Evolutionary conservation across 2,888 invertebrate genomes (phyloP), one percentile per base, ranked within the genome.

Genomic region (Elegia similella): DNA sequence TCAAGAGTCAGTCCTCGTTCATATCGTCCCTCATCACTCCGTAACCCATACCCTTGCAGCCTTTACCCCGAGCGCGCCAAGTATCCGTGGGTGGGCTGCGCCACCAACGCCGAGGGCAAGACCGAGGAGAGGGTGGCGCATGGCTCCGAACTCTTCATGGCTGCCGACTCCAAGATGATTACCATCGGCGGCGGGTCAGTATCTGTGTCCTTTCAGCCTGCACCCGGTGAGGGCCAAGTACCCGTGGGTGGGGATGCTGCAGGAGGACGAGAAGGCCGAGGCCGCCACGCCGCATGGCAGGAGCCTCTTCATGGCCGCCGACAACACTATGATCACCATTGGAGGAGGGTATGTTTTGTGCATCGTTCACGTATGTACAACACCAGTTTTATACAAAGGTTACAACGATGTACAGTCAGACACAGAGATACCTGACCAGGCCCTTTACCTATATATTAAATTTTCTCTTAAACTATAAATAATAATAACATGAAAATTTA

Each of bases 151-250:
- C 93, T 98, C 42, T 99, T 98, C 89, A 98, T 98, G 97, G 98
- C 98, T 38, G 98, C 98, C 17, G 98, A 98, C 92, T 93, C 96
- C 56, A 96, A 96, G 86, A 98, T 98, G 96, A 96, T 99, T 75
- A 97, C 97, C 69, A 96, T 99, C 76, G 98, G 98, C 64, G 98
- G 98, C 89, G 98, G 99, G 98, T 98, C 92, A 94, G 83, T 84
- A 46, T 46, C 12, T 52, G 56, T 42, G n/a, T 42, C 12, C 58
- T 81, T 76, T 6, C 82, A 92, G 92, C 72, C 88, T 98, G 64
- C 93, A 95, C 76, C 98, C 98, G 1, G 94, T 95, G 70, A 92
- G 96, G 67, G 95, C 95, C 69, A 97, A 97, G 84, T 98, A 97
- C 86, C 96, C 96, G 2, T 99, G 98, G 98, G 96, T 98, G 46